Conservation (phyloP, 2,888 invertebrate species). For the Bruchidius siliquastri region DNA sequence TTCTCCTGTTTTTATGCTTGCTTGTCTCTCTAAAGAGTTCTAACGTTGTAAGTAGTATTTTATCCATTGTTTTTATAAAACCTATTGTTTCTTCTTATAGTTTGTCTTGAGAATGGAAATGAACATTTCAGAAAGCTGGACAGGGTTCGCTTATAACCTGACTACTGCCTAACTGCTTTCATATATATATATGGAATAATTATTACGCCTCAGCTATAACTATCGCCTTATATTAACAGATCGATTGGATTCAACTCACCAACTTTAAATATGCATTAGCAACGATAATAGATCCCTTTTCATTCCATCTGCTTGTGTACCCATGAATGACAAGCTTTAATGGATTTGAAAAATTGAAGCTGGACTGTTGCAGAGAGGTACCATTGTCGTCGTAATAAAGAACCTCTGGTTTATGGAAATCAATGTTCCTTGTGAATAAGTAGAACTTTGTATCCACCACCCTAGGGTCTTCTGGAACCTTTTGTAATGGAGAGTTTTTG, state of each 20-base stretch:
- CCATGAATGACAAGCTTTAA: conserved; percentile 56
- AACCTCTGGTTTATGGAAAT: conserved; percentile 44
- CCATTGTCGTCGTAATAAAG: conserved; percentile 50
- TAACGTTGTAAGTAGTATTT: too few relatives aligned
- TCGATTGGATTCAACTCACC: conserved; percentile 48
- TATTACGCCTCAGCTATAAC: too few relatives aligned
- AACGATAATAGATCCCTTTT: conserved; percentile 46
- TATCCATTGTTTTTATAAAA: too few relatives aligned
- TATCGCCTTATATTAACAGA: too few relatives aligned
- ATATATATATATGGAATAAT: too few relatives aligned
- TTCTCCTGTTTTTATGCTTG: too few relatives aligned
- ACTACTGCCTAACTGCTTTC: too few relatives aligned
- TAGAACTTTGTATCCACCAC: conserved; percentile 53
- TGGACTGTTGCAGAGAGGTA: conserved; percentile 46
- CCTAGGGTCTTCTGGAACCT: conserved; percentile 53
- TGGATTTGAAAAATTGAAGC: conserved; percentile 46
- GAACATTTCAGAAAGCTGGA: too few relatives aligned
- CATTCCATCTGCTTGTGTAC: conserved; percentile 54
- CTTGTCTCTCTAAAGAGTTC: too few relatives aligned
- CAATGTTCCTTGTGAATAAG: conserved; percentile 46
- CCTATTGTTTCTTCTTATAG: too few relatives aligned
- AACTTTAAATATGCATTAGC: conserved; percentile 49
- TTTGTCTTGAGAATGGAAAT: too few relatives aligned
- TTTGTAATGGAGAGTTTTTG: conserved; percentile 50
- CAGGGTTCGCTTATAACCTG: too few relatives aligned